Base-by-base conservation (phyloP, 2,888 invertebrate species). In the Drosophila quinaria region DNA sequence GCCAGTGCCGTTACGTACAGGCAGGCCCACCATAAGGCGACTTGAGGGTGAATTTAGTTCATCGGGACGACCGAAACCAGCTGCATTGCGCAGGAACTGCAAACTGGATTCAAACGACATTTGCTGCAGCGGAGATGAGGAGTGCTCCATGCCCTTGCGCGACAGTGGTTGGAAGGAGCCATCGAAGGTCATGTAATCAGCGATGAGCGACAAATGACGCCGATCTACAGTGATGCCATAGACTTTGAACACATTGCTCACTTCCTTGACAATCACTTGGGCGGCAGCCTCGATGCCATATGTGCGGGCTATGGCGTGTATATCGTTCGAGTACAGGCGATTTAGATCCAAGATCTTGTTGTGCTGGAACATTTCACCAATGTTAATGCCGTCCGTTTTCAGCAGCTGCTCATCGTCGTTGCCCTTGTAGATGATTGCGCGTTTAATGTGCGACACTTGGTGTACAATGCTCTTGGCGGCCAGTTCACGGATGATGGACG, bases 221-320 rank as follows among this genome's bases (percentile, higher is more conserved):
- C 97, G 96, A 93, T 99, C 98, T 3, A 99, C 98, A 9, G 95
- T 95, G 88, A 99, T 99, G 29, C 99, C 99, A 89, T 99, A 99
- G 1, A 98, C 98, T 80, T 96, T 97, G 93, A 99, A 99, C 35
- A 99, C 99, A 90, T 97, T 97, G 92, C 97, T 96, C 49, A 99
- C 96, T 94, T 99, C 99, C 91, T 96, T 97, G 11, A 98, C 96
- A 63, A 99, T 96, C 3, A 97, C 97, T 92, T 95, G 95, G 54
- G 95, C 95, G 0, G 98, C 99, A 0, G 99, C 99, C 94, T 99
- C 99, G 74, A 99, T 98, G 0, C 99, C 99, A 90, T 98, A 99
- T 0, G 96, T 97, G 66, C 95, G 94, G 0, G 98, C 97, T 87
- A 99, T 96, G 1, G 96, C 95, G 89, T 98, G 97, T 70, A 99